phyloP scores from a whole-genome alignment of 2,797 vertebrate genomes.

The Lepidocolaptes lacrymiger region DNA sequence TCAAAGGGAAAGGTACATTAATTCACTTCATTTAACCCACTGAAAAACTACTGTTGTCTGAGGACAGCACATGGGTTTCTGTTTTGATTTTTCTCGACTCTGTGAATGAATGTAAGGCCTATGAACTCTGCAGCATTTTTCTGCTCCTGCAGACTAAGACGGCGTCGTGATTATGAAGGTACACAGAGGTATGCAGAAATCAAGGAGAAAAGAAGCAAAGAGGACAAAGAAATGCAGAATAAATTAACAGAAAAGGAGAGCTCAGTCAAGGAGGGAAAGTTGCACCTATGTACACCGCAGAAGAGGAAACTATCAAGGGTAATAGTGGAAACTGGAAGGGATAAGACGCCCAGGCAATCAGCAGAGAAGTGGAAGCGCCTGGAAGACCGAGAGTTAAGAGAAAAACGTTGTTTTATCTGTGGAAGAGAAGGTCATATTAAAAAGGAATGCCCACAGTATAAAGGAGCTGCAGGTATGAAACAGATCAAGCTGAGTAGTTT shows the following conservation, averaged over 20 bases:
- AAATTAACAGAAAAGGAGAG: constrained; percentile 70
- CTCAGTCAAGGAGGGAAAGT: constrained; percentile 65
- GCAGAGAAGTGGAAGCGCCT: constrained; percentile 84
- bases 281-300: neutral
- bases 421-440: constrained; percentile 90
- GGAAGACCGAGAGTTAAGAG: constrained; percentile 80
- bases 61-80: neutral
- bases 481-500: neutral
- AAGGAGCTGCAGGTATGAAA: constrained; percentile 83
- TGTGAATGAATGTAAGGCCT: neutral
- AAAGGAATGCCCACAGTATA: constrained; percentile 90
- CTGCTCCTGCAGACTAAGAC: constrained; percentile 76
- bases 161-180: constrained; percentile 80
- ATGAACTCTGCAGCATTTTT: neutral
- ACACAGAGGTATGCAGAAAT: constrained; percentile 73
- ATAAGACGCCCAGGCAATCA: constrained; percentile 74
- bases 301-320: constrained; percentile 64
- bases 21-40: neutral
- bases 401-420: constrained; percentile 91
- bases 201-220: constrained; percentile 76
- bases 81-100: neutral
- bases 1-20: neutral
- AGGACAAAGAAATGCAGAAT: constrained; percentile 74
- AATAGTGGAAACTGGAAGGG: constrained; percentile 70
- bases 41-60: neutral